A percentile compares a stretch with the other conserved stretches of the same genome.
phyloP scores from a whole-genome alignment of 2,797 vertebrate genomes.

The Enteromius viviparus region DNA sequence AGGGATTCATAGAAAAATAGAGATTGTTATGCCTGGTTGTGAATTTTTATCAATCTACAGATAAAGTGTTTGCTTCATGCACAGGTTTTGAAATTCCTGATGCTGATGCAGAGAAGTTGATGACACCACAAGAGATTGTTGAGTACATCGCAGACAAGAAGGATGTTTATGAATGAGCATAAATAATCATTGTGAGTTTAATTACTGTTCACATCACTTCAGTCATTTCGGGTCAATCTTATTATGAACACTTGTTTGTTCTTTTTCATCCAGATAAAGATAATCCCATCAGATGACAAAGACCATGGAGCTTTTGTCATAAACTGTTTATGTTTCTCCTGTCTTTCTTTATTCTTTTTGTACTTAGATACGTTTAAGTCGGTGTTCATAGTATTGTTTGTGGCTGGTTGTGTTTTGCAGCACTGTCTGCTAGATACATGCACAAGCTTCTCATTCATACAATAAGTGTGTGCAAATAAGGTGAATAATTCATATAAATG shows the following conservation, averaged over 20 bases:
- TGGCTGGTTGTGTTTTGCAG: constrained; percentile 13
- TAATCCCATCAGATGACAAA: constrained; percentile 6
- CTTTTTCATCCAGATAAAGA: constrained; percentile 52
- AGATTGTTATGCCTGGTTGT: background rate
- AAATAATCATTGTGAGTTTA: constrained; percentile 22
- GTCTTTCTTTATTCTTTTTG: constrained; percentile 21
- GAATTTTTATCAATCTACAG: background rate
- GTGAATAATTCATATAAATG: constrained; percentile 36
- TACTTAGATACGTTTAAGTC: constrained; percentile 25
- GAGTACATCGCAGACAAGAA: constrained; percentile 87
- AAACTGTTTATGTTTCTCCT: constrained; percentile 24
- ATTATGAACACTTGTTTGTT: background rate
- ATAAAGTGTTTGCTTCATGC: background rate
- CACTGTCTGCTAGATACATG: constrained; percentile 19
- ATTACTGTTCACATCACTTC: background rate
- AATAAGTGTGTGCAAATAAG: background rate
- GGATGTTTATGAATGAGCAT: constrained; percentile 80
- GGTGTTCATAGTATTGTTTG: constrained; percentile 20
- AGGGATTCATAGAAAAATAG: background rate
- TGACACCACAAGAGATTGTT: constrained; percentile 86
- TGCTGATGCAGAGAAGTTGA: constrained; percentile 82
- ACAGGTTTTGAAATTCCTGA: constrained; percentile 88
- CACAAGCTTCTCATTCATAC: background rate
- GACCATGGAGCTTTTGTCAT: background rate
- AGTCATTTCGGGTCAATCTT: background rate